Conservation (phyloP, 2,113 vertebrate genomes). For the Cercopithecus mona region DNA sequence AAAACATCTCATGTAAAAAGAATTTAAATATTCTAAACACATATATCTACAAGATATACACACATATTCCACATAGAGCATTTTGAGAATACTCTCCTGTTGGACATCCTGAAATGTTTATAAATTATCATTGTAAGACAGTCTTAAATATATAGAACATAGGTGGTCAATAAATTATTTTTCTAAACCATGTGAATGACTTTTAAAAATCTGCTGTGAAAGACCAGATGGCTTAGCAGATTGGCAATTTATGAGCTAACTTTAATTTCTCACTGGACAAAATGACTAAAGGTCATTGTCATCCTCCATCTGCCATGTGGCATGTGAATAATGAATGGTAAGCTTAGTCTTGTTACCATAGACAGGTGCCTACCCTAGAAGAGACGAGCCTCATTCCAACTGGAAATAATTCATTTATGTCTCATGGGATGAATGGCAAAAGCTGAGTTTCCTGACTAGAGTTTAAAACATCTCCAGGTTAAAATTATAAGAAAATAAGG, state of each 20-base stretch:
- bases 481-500: not conserved
- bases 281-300: slow-evolving; percentile 63
- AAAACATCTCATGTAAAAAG: not conserved
- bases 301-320: slow-evolving; percentile 41
- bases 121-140: not conserved
- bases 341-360: slow-evolving; percentile 19
- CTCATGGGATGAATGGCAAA: not conserved
- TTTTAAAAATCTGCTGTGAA: slow-evolving; percentile 42
- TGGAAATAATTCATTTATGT: slow-evolving; percentile 35
- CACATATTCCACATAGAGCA: not conserved
- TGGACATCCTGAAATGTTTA: not conserved
- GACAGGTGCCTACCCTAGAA: not conserved
- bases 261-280: slow-evolving; percentile 59
- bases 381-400: not conserved
- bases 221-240: slow-evolving; percentile 66
- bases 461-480: not conserved
- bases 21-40: not conserved
- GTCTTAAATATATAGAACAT: slow-evolving; percentile 38
- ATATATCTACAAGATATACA: not conserved
- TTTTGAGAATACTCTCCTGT: not conserved
- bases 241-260: slow-evolving; percentile 57
- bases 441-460: not conserved
- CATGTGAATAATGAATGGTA: not conserved
- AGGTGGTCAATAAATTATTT: slow-evolving; percentile 63
- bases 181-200: slow-evolving; percentile 4